Evolutionary conservation across 2,113 vertebrate genomes (phyloP), one percentile per base, ranked within the genome.

Genomic region (Meles meles): DNA sequence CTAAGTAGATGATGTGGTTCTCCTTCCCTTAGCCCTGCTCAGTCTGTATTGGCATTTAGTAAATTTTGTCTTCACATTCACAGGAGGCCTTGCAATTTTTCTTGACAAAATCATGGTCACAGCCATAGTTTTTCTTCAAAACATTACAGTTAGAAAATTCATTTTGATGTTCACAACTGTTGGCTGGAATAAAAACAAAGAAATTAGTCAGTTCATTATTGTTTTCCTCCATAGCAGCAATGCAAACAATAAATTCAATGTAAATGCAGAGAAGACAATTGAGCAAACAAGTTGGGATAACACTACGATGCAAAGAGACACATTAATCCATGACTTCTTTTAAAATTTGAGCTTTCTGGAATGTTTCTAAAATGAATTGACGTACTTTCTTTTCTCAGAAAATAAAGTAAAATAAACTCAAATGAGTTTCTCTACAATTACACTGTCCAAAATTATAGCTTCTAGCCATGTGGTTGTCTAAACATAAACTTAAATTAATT

Each of bases 141-240:
- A 23, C 0, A 55, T 0, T 0, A 61, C 71, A 98, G 74, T 74
- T 98, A 15, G 7, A 4, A 47, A 12, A 96, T 0, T 0, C 0
- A 23, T 94, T 49, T 27, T 47, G 2, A 42, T 71, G 2, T 0
- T 49, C 37, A 89, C 98, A 98, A 52, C 17, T 10, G 11, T 89
- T 98, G 61, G 97, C 98, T 99, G 93, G 72, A 98, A 97, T 0
- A 0, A 97, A 98, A 97, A 72, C 6, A 97, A 88, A 96, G 12
- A 76, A 83, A 96, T 20, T 63, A 11, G 42, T 90, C 5, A 87
- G 20, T 67, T 93, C 52, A 49, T 63, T 57, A 63, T 21, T 14
- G 67, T 72, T 96, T 7, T 93, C 44, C 52, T 84, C 2, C 29
- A n/a, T 5, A 96, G 29, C 3, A 95, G 9, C 10, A 79, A 49